Base-by-base conservation (phyloP, 2,888 invertebrate genomes). In the Tolmerus cingulatus region DNA sequence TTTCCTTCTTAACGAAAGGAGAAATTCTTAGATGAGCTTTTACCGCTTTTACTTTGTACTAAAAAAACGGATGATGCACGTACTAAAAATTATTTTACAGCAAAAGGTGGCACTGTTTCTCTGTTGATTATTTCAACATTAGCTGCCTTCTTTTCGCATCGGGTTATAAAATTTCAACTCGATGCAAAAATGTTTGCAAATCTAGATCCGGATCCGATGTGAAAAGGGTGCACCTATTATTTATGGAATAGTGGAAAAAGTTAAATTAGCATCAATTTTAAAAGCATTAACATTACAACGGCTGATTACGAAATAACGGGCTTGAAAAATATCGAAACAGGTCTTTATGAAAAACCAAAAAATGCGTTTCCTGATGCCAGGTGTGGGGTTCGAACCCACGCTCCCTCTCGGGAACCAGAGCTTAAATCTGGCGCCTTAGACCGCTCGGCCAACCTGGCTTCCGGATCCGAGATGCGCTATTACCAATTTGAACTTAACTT, bases 341-440 rank as follows among this genome's bases (percentile, higher is more conserved):
- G n/a, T n/a, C n/a, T n/a, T n/a, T n/a, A n/a, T n/a, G n/a, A n/a
- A n/a, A n/a, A n/a, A n/a, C n/a, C n/a, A 4, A 4, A 34, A 81
- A 81, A 34, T n/a, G n/a, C n/a, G 40, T 12, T 40, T n/a, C n/a
- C 3, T 1, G 5, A 0, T 79, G 27, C 43, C 95, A 95, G 95
- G 94, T 95, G 95, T 95, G 95, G 95, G 95, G 95, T 95, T 95
- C 95, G 96, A 96, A 95, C 95, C 95, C 95, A 95, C 95, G 95
- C 95, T 95, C 95, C 95, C 95, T 94, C 93, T 94, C 94, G 95
- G 95, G 95, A 95, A 95, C 95, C 95, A 95, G 95, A 95, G 94
- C 95, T 95, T 95, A 95, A 95, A 95, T 95, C 95, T 95, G 95
- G 95, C 95, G 95, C 95, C 95, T 95, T 95, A 95, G 95, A 96